Evolutionary conservation across 2,113 vertebrate genomes (phyloP).

Genomic region (Rhagologus leucostigma): DNA sequence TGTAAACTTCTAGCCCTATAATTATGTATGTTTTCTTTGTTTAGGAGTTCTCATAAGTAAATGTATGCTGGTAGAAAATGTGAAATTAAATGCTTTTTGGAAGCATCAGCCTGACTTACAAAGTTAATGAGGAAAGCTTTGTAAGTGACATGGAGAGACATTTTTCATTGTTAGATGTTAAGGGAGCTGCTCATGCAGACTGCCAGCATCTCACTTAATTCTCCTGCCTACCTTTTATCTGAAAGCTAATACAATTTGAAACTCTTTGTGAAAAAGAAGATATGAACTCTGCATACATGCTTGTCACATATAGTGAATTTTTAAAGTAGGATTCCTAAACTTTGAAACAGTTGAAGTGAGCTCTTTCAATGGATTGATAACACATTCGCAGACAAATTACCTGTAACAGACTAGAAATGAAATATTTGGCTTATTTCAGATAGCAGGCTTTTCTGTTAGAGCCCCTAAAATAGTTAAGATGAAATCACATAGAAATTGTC

Average conservation of each 20-base stretch:
- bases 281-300: neutral
- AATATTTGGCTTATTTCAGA: neutral
- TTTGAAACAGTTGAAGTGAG: neutral
- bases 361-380: neutral
- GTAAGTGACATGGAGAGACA: neutral
- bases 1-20: neutral
- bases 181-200: neutral
- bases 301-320: neutral
- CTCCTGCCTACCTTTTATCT: neutral
- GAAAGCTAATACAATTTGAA: neutral
- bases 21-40: neutral
- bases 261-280: neutral
- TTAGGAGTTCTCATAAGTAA: neutral
- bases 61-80: neutral
- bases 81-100: neutral
- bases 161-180: neutral
- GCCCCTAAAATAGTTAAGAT: neutral
- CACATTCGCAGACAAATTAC: accelerated
- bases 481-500: neutral
- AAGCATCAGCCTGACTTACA: neutral
- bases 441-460: neutral
- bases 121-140: neutral
- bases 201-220: neutral
- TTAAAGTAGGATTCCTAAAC: neutral
- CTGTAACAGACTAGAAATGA: neutral